Base-by-base conservation (phyloP, 2,113 vertebrate species). In the Engystomops pustulosus region DNA sequence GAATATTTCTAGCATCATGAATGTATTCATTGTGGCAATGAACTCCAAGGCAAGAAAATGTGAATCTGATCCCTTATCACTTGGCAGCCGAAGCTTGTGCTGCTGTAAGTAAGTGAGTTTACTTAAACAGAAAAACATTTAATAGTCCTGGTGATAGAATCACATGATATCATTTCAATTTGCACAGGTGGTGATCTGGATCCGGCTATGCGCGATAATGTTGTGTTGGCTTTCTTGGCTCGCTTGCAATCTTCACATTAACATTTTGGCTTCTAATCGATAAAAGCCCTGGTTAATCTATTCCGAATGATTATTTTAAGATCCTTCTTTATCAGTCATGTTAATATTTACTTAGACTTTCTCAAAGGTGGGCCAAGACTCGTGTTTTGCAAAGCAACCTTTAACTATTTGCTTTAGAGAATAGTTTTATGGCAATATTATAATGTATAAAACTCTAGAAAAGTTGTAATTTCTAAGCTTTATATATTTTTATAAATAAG, bases 121-220 rank as follows among this genome's bases (percentile, higher is more conserved):
- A 69, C 65, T 70, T 81, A 70, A 68, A 47, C 62, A 81, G 14
- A 69, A 80, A 30, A 65, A 81, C 77, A 79, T 78, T 36, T 68
- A 80, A 49, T 44, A 80, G 41, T 68, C 32, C 38, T 49, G 18
- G 23, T 17, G 41, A 80, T 69, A 36, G 18, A 68, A 69, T 81
- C 65, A 38, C 79, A 81, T 69, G 47, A 81, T 81, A 81, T 69
- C 27, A 69, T 36, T 69, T 51, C 65, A 81, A 70, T 81, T 81
- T 81, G 79, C 79, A 81, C 79, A 81, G 79, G 79, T 81, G 79
- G 79, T 58, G 49, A 58, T 55, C 38, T 77, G 49, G 49, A 77
- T 77, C 30, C 30, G 51, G 79, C 65, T 69, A 0, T 49, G 30
- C n/a, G 38, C 53, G 44, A 80, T 67, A 49, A 68, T 45, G 45